phyloP scores from a whole-genome alignment of 1,140 invertebrate genomes.

The Popillia japonica region DNA sequence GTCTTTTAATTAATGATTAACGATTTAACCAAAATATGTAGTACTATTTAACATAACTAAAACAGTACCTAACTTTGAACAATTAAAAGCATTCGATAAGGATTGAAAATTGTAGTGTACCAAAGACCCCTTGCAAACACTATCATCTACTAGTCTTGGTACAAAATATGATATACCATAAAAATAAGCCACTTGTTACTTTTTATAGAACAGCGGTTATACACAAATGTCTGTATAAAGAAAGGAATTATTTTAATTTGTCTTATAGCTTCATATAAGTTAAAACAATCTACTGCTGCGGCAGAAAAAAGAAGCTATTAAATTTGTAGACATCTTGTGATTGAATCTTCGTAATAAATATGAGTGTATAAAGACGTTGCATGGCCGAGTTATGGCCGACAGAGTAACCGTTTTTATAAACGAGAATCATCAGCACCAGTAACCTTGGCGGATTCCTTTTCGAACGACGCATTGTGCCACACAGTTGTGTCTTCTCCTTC shows the following conservation, averaged over 20 bases:
- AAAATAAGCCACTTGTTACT: neutral
- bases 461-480: slow-evolving; percentile 30
- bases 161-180: neutral
- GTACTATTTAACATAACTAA: no score
- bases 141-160: no score
- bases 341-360: slow-evolving; percentile 45
- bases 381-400: slow-evolving; percentile 41
- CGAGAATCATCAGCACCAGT: slow-evolving; percentile 22
- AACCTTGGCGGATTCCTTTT: slow-evolving; percentile 33
- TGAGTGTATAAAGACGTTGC: slow-evolving; percentile 43
- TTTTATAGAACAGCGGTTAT: neutral
- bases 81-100: no score
- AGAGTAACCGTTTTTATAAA: slow-evolving; percentile 20
- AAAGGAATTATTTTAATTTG: neutral
- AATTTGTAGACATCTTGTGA: slow-evolving; percentile 45
- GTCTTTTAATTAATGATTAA: no score
- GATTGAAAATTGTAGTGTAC: no score
- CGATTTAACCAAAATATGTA: no score
- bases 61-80: no score
- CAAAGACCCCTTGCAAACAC: no score
- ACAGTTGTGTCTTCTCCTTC: slow-evolving; percentile 10
- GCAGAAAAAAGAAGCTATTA: slow-evolving; percentile 31
- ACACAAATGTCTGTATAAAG: neutral
- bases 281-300: neutral
- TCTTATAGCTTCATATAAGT: slow-evolving; percentile 22